phyloP scores from a whole-genome alignment of 1,140 invertebrate genomes.

The Melitaea cinxia region DNA sequence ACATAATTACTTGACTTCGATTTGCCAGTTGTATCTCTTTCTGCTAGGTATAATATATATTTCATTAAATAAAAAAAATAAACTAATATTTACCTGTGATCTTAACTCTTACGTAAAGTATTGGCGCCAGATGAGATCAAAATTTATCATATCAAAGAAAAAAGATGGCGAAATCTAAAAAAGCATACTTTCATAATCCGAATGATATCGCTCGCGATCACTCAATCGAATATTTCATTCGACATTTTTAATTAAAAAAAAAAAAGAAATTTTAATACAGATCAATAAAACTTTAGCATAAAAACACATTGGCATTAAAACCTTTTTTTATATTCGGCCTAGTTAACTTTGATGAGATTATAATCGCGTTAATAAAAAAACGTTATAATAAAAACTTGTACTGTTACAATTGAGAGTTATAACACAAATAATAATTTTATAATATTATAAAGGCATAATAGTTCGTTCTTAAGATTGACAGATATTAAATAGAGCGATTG shows the following conservation, averaged over 20 bases:
- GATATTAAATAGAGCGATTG: constrained; percentile 3
- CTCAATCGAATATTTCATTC: constrained; percentile 14
- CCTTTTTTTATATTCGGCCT: constrained; percentile 6
- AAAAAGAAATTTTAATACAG: constrained; percentile 1
- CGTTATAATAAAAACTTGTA: background rate
- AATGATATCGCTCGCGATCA: constrained; percentile 14
- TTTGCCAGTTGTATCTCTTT: too few species aligned
- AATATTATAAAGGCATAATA: background rate
- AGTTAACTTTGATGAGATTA: background rate
- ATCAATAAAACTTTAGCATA: constrained; percentile 1
- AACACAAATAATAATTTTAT: background rate
- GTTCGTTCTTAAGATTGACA: constrained; percentile 3
- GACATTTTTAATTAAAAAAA: constrained; percentile 23
- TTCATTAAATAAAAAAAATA: too few species aligned
- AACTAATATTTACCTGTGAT: constrained; percentile 27
- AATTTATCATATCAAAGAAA: constrained; percentile 32
- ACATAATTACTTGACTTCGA: background rate
- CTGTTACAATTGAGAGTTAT: constrained; percentile 2
- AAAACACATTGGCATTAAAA: constrained; percentile 3
- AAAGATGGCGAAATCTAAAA: constrained; percentile 15
- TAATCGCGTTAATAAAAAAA: background rate
- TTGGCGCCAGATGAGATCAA: constrained; percentile 36
- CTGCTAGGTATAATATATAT: too few species aligned
- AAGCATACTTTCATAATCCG: constrained; percentile 18
- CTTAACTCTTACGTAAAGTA: constrained; percentile 45